Evolutionary conservation across 23 tunicate genomes (phyloP).

Genomic region (Diplosoma virens): DNA sequence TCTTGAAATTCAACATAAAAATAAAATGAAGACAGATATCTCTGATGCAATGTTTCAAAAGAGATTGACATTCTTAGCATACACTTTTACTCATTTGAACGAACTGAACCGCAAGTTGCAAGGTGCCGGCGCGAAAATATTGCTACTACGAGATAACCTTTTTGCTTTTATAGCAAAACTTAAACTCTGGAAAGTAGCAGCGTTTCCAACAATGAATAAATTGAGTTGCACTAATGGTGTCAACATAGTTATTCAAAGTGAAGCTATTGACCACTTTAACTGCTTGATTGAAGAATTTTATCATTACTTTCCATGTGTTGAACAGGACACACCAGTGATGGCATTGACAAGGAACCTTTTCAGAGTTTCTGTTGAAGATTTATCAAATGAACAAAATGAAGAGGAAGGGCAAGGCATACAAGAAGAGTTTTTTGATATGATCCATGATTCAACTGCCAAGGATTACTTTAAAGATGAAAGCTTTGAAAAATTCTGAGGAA

Average conservation of each 20-base stretch:
- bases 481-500: constrained; percentile 33
- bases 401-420: constrained; percentile 1
- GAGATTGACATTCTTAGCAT: constrained; percentile 52
- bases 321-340: constrained; percentile 48
- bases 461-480: constrained; percentile 33
- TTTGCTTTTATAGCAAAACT: constrained; percentile 36
- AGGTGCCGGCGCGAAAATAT: constrained; percentile 29
- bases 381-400: constrained; percentile 1
- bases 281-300: constrained; percentile 47
- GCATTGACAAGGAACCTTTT: constrained; percentile 42
- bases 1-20: constrained; percentile 43
- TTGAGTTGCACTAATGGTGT: constrained; percentile 39
- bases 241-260: constrained; percentile 19
- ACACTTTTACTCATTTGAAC: constrained; percentile 51
- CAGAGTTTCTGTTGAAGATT: constrained; percentile 52
- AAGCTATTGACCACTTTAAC: constrained; percentile 31
- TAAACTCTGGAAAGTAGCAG: constrained; percentile 7
- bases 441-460: constrained; percentile 56
- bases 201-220: constrained; percentile 38
- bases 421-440: constrained; percentile 34
- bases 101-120: constrained; percentile 52
- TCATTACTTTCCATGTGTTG: constrained; percentile 48
- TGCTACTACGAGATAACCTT: constrained; percentile 26
- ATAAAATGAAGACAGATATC: constrained; percentile 23
- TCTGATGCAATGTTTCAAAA: constrained; percentile 1